Percentiles rank a stretch among this genome's conserved stretches.
phyloP scores from a whole-genome alignment of 1,140 invertebrate genomes.

The Anoplophora glabripennis region DNA sequence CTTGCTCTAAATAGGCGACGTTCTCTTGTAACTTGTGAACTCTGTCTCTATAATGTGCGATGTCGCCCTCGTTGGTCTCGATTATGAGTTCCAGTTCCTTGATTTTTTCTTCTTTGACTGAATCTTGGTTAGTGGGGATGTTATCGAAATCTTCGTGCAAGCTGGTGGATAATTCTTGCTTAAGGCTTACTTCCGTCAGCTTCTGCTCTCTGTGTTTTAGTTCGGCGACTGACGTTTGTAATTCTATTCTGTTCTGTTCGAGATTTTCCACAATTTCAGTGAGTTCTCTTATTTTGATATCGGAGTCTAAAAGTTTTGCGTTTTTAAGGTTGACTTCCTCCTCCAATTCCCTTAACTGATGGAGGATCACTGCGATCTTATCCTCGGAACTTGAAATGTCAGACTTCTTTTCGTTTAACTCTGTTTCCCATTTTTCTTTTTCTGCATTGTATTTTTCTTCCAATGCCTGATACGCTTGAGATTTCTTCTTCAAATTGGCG shows the following conservation, averaged over 20 bases:
- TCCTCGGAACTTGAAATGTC: slow-evolving; percentile 44
- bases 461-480: slow-evolving; percentile 59
- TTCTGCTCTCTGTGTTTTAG: slow-evolving; percentile 29
- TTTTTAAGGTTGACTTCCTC: slow-evolving; percentile 34
- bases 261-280: slow-evolving; percentile 20
- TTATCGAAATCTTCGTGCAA: slow-evolving; percentile 26
- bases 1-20: slow-evolving; percentile 55
- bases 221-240: slow-evolving; percentile 29
- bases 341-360: slow-evolving; percentile 40
- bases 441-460: slow-evolving; percentile 54
- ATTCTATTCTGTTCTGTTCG: slow-evolving; percentile 22
- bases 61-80: slow-evolving; percentile 66
- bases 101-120: slow-evolving; percentile 57
- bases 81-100: slow-evolving; percentile 70
- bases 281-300: slow-evolving; percentile 18
- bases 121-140: slow-evolving; percentile 15
- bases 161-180: slow-evolving; percentile 34
- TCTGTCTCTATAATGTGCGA: slow-evolving; percentile 60
- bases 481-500: slow-evolving; percentile 70
- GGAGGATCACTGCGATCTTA: slow-evolving; percentile 36
- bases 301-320: slow-evolving; percentile 38
- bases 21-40: slow-evolving; percentile 60
- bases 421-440: slow-evolving; percentile 40
- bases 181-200: slow-evolving; percentile 29
- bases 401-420: slow-evolving; percentile 47